A percentile compares a stretch with the other conserved stretches of the same genome.
phyloP scores from a whole-genome alignment of 2,113 vertebrate species.

The Dicerorhinus sumatrensis region DNA sequence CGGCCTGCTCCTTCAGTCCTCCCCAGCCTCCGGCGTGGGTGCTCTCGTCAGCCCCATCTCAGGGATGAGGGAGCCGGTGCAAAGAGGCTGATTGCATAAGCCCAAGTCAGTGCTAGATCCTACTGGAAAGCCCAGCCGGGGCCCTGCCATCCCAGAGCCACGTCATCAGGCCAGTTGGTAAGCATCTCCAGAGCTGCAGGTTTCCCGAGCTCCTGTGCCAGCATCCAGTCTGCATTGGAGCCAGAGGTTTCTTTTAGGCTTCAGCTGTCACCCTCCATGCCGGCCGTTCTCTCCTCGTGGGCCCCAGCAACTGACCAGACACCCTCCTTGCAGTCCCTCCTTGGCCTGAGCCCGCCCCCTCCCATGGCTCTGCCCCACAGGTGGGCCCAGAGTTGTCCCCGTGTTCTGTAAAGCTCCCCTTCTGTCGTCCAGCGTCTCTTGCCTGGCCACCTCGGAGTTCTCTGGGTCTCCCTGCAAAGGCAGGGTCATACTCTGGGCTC shows the following conservation, averaged over 20 bases:
- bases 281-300: neutral
- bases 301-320: neutral
- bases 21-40: rapidly evolving
- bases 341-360: neutral
- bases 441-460: neutral
- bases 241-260: neutral
- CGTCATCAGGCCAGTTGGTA: rapidly evolving
- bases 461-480: neutral
- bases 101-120: neutral
- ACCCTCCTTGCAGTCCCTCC: neutral
- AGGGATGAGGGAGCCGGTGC: neutral
- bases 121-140: neutral
- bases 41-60: neutral
- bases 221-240: neutral
- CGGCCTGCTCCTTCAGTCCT: rapidly evolving
- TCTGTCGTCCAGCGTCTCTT: too few species aligned
- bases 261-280: neutral
- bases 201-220: neutral
- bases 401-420: neutral
- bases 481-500: rapidly evolving
- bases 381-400: neutral
- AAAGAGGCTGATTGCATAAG: neutral
- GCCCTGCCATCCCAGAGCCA: neutral
- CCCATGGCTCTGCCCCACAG: too few species aligned
- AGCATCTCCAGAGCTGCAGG: neutral